Evolutionary conservation across 2,888 invertebrate genomes (phyloP), one percentile per base, ranked within the genome.

Genomic region (Aricia artaxerxes): DNA sequence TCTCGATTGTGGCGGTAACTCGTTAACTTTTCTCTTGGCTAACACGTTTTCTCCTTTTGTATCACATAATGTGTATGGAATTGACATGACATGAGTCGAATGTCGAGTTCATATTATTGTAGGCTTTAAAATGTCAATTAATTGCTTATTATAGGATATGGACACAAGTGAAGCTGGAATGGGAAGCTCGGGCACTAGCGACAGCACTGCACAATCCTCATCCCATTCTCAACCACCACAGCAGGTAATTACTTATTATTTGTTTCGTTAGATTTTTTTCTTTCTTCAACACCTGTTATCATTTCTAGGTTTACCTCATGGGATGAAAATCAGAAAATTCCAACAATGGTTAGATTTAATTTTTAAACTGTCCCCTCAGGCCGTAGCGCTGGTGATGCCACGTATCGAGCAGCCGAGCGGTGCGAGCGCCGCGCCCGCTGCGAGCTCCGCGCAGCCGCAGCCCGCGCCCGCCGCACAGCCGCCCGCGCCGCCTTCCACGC

Each of bases 361-460:
- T 38, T n/a, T n/a, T 73, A 11, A 64, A 44, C 49, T 44, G 38
- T 40, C 6, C 3, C 11, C 5, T 4, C 95, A 97, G 93, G 96
- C 96, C 0, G 97, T 97, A 7, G 97, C 97, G 0, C 90, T 97
- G 81, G 97, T 97, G 35, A 94, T 96, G 84, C 97, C 97, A 0
- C 95, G 97, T 80, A 95, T 96, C 79, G 97, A 97, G 84, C 96
- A 96, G 84, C 96, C 96, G 1, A 90, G 90, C 82, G 90, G 88
- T 16, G 86, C 86, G 1, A 84, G 86, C 16, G 85, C 86, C 79
- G 87, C 90, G 86, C 79, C 81, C 78, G 84, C 84, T 4, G 83
- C 83, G 13, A 84, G 85, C 78, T 85, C 85, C 72, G 82, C 86
- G 53, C 85, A 80, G 82, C 84, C 82, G 80, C 83, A 16, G 16